Percentiles rank a stretch among this genome's conserved stretches.
Conservation (phyloP, 2,113 vertebrate species). For the Geothlypis trichas region DNA sequence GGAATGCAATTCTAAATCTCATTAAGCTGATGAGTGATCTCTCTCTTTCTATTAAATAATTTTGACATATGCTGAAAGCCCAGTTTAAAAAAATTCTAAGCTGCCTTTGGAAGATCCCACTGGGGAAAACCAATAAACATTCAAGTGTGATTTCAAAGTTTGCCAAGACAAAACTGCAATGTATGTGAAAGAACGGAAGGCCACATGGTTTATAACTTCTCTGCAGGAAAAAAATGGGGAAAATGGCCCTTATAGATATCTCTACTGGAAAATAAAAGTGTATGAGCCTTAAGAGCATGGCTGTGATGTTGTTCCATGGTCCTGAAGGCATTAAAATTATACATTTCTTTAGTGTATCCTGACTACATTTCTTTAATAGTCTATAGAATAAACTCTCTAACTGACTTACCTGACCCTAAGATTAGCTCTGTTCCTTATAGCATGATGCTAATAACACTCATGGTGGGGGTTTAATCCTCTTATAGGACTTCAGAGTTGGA, state of each 20-base stretch:
- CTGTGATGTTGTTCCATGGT: background rate
- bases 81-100: background rate
- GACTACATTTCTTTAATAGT: background rate
- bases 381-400: background rate
- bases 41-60: background rate
- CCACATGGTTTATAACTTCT: background rate
- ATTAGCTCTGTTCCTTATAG: background rate
- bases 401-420: background rate
- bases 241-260: background rate
- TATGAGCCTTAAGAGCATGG: background rate
- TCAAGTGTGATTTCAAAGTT: background rate
- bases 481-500: background rate
- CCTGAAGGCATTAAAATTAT: background rate
- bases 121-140: background rate
- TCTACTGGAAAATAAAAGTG: background rate
- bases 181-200: background rate
- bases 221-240: background rate
- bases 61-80: background rate
- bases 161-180: background rate
- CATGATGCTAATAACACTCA: background rate
- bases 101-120: background rate
- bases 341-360: background rate
- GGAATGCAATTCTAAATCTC: background rate
- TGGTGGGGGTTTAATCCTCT: background rate
- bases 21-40: background rate